These are phyloP conservation scores for Muscicapa striata DNA, from an alignment of 2,797 vertebrate species.

Conservation along the genomic window DNA sequence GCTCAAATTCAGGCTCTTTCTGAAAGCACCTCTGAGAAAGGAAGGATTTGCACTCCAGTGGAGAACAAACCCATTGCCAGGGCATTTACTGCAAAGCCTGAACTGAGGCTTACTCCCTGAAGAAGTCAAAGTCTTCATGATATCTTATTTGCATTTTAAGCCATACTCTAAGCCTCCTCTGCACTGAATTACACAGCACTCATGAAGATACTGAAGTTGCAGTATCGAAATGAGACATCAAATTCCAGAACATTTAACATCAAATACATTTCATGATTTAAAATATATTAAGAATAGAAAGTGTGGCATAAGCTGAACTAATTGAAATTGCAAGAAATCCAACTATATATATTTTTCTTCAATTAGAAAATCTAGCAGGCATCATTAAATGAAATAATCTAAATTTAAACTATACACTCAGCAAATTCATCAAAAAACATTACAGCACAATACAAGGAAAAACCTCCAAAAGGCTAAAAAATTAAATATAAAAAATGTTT, in stretches of 20 bases:
- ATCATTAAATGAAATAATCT: not conserved
- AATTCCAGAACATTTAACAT: not conserved
- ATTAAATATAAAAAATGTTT: not conserved
- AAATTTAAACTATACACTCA: not conserved
- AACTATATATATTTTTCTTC: not conserved
- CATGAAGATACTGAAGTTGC: not conserved
- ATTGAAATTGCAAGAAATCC: not conserved
- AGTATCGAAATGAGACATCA: not conserved
- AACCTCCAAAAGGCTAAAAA: not conserved
- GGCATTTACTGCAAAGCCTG: not conserved
- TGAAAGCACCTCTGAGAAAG: not conserved
- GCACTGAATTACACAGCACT: not conserved
- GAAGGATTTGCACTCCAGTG: rapidly evolving
- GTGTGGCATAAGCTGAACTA: not conserved
- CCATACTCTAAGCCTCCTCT: not conserved
- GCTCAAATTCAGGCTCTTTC: not conserved
- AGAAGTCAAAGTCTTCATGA: not conserved
- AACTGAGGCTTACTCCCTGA: not conserved
- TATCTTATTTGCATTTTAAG: not conserved
- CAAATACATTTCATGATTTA: not conserved
- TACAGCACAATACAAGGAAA: not conserved
- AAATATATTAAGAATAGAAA: not conserved
- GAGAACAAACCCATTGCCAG: not conserved
- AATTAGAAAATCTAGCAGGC: not conserved
- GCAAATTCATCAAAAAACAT: not conserved